phyloP scores from a whole-genome alignment of 1,140 invertebrate species.

The Drosophila pachea region DNA sequence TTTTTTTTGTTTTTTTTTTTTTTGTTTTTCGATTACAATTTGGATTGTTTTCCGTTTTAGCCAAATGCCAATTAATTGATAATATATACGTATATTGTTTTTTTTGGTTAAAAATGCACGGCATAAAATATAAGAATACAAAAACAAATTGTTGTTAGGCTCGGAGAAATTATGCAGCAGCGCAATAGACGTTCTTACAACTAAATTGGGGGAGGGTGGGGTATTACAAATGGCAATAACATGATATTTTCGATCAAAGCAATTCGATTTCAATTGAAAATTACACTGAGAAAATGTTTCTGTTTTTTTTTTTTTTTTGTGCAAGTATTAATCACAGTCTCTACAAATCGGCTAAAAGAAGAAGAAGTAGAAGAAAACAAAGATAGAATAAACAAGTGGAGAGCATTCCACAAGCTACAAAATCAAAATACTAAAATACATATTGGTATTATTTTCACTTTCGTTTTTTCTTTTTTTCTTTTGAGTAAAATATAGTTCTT shows the following conservation, averaged over 20 bases:
- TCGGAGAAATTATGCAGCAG: slow-evolving; percentile 32
- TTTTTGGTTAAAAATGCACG: slow-evolving; percentile 25
- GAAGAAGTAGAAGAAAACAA: neutral
- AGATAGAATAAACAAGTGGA: neutral
- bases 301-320: too few relatives aligned
- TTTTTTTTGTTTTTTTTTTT: slow-evolving; percentile 18
- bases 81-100: slow-evolving; percentile 7
- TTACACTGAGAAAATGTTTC: slow-evolving; percentile 63
- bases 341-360: slow-evolving; percentile 9
- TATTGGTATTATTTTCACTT: neutral
- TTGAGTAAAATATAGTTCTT: slow-evolving; percentile 39
- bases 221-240: slow-evolving; percentile 3
- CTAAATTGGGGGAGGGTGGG: slow-evolving; percentile 9
- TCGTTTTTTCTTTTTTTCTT: slow-evolving; percentile 2
- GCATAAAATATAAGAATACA: slow-evolving; percentile 46
- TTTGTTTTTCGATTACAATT: slow-evolving; percentile 19
- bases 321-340: slow-evolving; percentile 15
- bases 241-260: slow-evolving; percentile 1
- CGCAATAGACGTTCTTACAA: slow-evolving; percentile 41
- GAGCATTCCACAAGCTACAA: slow-evolving; percentile 18
- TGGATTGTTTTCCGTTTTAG: slow-evolving; percentile 22
- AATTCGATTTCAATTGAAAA: slow-evolving; percentile 18
- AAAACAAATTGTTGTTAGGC: slow-evolving; percentile 51
- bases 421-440: slow-evolving; percentile 15
- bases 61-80: slow-evolving; percentile 22